Evolutionary conservation across 2,797 vertebrate species (phyloP).

Genomic region (Potorous gilbertii): DNA sequence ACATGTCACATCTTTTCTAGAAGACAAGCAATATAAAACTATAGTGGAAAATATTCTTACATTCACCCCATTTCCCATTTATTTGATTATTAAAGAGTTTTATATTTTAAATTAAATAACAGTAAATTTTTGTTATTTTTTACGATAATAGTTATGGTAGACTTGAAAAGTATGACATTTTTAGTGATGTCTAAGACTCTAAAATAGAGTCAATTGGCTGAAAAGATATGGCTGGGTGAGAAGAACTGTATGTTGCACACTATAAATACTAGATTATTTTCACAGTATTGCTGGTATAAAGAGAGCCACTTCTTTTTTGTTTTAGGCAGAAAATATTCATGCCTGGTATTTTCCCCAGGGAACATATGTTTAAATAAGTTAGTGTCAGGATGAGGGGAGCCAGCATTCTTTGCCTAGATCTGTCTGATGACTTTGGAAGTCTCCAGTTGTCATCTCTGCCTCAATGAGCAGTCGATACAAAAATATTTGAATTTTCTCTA

Average conservation of each 20-base stretch:
- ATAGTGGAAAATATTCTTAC: constrained; percentile 29
- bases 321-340: constrained; percentile 52
- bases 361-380: constrained; percentile 34
- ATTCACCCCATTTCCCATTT: constrained; percentile 52
- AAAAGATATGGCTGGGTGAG: constrained; percentile 9
- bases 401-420: not conserved
- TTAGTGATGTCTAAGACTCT: constrained; percentile 9
- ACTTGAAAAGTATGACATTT: not conserved
- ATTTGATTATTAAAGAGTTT: constrained; percentile 48
- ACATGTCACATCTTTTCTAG: not conserved
- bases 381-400: not conserved
- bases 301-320: not conserved
- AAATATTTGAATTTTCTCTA: not conserved
- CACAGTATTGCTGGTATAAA: not conserved
- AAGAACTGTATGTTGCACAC: not conserved
- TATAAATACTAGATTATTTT: constrained; percentile 42
- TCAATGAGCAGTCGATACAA: not conserved
- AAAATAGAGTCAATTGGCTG: constrained; percentile 52
- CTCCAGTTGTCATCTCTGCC: not conserved
- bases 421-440: not conserved
- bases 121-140: not conserved
- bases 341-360: constrained; percentile 11
- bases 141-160: not conserved
- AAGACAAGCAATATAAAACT: not conserved
- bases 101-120: constrained; percentile 56